These are phyloP conservation scores for Tribolium madens DNA, from an alignment of 1,140 invertebrate genomes.

Conservation along the genomic window DNA sequence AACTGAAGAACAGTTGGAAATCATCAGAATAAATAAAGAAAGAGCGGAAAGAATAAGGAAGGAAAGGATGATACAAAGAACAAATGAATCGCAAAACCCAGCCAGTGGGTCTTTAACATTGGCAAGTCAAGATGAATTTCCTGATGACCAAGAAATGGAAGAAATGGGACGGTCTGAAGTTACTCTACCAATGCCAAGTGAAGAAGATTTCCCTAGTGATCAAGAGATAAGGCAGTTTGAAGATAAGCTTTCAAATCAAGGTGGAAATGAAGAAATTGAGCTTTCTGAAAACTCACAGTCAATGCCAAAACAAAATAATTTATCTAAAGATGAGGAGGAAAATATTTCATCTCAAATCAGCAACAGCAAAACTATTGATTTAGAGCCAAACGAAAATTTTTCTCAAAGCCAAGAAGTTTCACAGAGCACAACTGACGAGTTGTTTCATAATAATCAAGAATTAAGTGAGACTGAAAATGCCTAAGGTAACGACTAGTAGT, in stretches of 20 bases:
- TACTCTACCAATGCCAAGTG: neutral
- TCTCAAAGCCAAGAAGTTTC: too few species aligned
- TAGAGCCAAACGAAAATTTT: too few species aligned
- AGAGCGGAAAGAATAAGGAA: slow-evolving; percentile 56
- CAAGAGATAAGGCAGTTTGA: neutral
- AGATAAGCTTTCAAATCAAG: neutral
- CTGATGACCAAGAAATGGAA: neutral
- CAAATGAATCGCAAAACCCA: neutral
- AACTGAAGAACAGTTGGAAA: slow-evolving; percentile 61
- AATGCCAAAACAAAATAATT: neutral
- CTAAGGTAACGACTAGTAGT: neutral
- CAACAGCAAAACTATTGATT: too few species aligned
- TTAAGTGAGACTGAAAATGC: too few species aligned
- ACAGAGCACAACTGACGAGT: too few species aligned
- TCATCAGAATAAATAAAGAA: slow-evolving; percentile 59
- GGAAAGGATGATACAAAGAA: slow-evolving; percentile 52
- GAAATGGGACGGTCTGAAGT: neutral
- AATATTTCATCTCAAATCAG: too few species aligned
- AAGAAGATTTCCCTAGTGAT: neutral
- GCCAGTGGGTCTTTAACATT: neutral
- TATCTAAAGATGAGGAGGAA: neutral
- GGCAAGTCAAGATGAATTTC: neutral
- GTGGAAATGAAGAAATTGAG: neutral
- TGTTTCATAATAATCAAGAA: too few species aligned
- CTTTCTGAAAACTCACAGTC: neutral